phyloP scores from a whole-genome alignment of 1,140 invertebrate genomes.

The Micrasema minimum region DNA sequence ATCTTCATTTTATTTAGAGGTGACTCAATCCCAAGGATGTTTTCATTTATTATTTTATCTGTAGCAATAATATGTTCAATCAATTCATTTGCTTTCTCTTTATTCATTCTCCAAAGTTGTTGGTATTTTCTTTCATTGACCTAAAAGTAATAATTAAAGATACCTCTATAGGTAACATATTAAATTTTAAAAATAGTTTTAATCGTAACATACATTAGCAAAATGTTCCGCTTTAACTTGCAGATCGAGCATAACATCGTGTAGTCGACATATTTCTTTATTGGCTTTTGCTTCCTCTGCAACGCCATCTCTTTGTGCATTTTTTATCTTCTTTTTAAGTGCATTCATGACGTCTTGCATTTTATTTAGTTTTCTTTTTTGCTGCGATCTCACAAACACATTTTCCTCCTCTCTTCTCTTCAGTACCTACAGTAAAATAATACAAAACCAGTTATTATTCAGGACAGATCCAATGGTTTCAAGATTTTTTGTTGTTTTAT shows the following conservation, averaged over 20 bases:
- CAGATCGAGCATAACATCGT: constrained; percentile 73
- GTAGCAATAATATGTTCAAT: constrained; percentile 70
- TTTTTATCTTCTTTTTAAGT: constrained; percentile 71
- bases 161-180: no score
- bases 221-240: constrained; percentile 76
- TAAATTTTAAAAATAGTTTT: not conserved
- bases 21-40: constrained; percentile 76
- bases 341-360: constrained; percentile 76
- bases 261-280: constrained; percentile 71
- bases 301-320: constrained; percentile 68
- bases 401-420: constrained; percentile 90
- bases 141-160: constrained; percentile 16
- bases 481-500: constrained; percentile 1
- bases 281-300: constrained; percentile 69
- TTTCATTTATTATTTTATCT: constrained; percentile 75
- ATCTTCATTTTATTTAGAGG: constrained; percentile 58
- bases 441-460: no score
- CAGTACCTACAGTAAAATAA: constrained; percentile 69
- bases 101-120: constrained; percentile 67
- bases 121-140: constrained; percentile 61
- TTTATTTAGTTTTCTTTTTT: constrained; percentile 84
- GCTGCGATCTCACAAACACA: constrained; percentile 81
- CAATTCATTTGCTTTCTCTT: constrained; percentile 68
- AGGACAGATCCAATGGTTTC: no score
- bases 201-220: constrained; percentile 57